A percentile compares a stretch with the other conserved stretches of the same genome.
Evolutionary conservation across 2,888 invertebrate genomes (phyloP).

Genomic region (Melipona bicolor): DNA sequence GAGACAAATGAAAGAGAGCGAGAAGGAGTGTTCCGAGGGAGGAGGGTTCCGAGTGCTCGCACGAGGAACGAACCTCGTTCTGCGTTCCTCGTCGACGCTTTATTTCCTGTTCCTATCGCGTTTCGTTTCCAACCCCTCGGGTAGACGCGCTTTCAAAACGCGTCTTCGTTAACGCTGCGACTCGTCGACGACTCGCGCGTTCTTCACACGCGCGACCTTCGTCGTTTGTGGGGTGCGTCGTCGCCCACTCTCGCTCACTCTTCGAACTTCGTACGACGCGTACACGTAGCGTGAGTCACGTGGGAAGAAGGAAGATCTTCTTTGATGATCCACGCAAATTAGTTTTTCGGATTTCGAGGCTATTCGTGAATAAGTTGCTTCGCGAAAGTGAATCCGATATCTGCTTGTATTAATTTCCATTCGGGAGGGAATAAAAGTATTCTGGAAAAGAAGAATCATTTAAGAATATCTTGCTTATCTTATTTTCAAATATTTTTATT

Average conservation of each 20-base stretch:
- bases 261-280: background rate
- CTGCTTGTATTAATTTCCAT: no score
- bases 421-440: no score
- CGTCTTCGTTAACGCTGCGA: constrained; percentile 56
- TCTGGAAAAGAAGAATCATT: no score
- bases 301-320: background rate
- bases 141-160: constrained; percentile 38
- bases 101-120: constrained; percentile 9
- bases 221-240: constrained; percentile 2
- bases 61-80: constrained; percentile 49
- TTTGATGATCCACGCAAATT: background rate
- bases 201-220: constrained; percentile 30
- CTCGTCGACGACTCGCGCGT: background rate
- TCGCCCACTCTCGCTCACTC: background rate
- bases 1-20: constrained; percentile 78
- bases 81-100: constrained; percentile 39
- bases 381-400: no score
- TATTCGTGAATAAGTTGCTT: background rate
- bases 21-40: constrained; percentile 51
- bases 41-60: constrained; percentile 58
- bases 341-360: background rate
- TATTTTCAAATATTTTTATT: no score
- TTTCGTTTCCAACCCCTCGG: constrained; percentile 2
- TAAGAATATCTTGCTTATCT: no score
- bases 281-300: background rate